Conservation (phyloP, 2,113 vertebrate genomes). For the Melospiza melodia region DNA sequence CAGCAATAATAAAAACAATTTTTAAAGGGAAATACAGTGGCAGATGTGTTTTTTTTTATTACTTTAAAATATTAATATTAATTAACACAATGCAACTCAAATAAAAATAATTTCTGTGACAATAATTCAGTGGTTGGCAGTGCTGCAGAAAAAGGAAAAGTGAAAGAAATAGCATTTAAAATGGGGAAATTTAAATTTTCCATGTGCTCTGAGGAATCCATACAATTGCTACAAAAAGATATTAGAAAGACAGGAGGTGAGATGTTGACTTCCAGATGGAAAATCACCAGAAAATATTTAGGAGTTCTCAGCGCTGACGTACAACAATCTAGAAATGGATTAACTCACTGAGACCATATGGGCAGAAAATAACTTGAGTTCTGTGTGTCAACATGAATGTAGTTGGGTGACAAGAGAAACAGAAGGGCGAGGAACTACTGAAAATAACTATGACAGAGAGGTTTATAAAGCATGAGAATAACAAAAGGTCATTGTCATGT, state of each 20-base stretch:
- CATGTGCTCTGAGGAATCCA: background rate
- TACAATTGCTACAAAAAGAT: background rate
- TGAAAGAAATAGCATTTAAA: background rate
- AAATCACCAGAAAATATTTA: slow-evolving; percentile 52
- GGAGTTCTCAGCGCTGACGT: slow-evolving; percentile 33
- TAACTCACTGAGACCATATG: slow-evolving; percentile 44
- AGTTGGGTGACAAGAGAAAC: background rate
- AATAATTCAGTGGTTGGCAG: background rate
- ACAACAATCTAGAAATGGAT: slow-evolving; percentile 52
- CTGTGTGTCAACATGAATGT: background rate
- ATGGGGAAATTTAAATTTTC: background rate
- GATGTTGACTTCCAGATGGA: slow-evolving; percentile 56
- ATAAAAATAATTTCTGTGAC: background rate
- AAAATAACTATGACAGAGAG: slow-evolving; percentile 14
- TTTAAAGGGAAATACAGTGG: background rate
- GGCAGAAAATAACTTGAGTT: slow-evolving; percentile 27
- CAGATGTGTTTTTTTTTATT: background rate
- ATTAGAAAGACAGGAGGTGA: slow-evolving; percentile 44
- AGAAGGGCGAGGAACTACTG: slow-evolving; percentile 20
- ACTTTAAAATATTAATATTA: background rate
- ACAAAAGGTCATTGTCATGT: background rate
- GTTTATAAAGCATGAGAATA: background rate
- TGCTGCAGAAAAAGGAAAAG: background rate
- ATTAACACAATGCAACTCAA: background rate
- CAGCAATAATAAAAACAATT: background rate